Evolutionary conservation across 2,797 vertebrate genomes (phyloP), one percentile per base, ranked within the genome.

Genomic region (Enteromius radiatus): DNA sequence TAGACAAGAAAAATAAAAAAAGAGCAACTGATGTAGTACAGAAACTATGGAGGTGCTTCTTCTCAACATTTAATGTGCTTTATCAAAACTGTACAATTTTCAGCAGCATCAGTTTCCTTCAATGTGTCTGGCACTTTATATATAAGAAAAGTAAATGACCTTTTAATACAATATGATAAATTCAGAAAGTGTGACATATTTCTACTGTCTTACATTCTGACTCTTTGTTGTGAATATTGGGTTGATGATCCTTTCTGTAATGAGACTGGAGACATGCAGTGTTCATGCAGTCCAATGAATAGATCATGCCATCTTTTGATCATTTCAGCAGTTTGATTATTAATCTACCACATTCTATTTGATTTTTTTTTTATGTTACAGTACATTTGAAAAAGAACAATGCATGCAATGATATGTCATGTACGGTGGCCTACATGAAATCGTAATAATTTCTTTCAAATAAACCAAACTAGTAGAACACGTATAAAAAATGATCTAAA

Each of bases 351-450:
- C 49, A 71, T 49, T 74, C 49, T 31, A 61, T 75, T 41, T 9
- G 41, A 67, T 71, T 61, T 81, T 28, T 64, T 12, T 10, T 14
- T 1, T 3, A 47, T 89, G 87, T 89, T 89, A 86, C 9, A 31
- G 65, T 78, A 85, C 28, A 88, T 90, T 87, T 87, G 89, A 92
- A 89, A 91, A 92, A 93, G 86, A 93, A 90, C 87, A 94, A 93
- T 93, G 94, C 96, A 96, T 98, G 96, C 96, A 95, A 89, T 94
- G 94, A 94, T 94, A 93, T 93, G 93, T 93, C 92, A 92, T 91
- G 94, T 93, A 91, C 93, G 91, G 93, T 92, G 93, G 92, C 83
- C 84, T 88, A 87, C 90, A 87, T 93, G 95, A 95, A 93, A 93
- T 92, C 4, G 92, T 92, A 93, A 93, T 89, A 89, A 84, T 87